Evolutionary conservation across 1,140 invertebrate genomes (phyloP), one percentile per base, ranked within the genome.

Genomic region (Lanistes nyassanus): DNA sequence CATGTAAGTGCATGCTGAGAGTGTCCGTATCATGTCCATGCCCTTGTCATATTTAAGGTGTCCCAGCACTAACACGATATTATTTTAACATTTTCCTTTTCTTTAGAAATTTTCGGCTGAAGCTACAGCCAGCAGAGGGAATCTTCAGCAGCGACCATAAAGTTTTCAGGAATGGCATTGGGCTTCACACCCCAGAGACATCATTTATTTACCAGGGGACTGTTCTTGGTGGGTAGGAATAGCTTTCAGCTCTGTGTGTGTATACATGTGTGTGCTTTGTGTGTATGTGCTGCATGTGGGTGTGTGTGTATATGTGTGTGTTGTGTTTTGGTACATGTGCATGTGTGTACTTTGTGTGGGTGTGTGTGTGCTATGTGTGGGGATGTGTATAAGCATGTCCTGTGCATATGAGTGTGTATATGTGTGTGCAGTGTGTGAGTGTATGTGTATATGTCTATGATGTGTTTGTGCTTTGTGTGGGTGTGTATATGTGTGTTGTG

Each of bases 131-230:
- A 13, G 13, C 56, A 31, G 55, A 72, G 37, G 37, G 37, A 6
- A 56, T 72, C 13, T 72, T 72, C 29, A 29, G 56, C 55, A 21
- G 6, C 26, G n/a, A 72, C 36, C 70, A 72, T 34, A 53, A 60
- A 34, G 70, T 72, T 11, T 62, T 39, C 26, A 42, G 21, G 11
- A 23, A 60, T 21, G 70, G 36, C 23, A 34, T 37, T n/a, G 70
- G 70, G 9, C 23, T 72, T 0, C 70, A 26, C 21, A 21, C n/a
- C n/a, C 55, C 60, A 39, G 70, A 72, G n/a, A 72, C 70, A 23
- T 72, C 70, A 26, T 72, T 72, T 39, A 72, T 72, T 55, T 72
- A 72, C 31, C 55, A 72, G 36, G 70, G 70, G 21, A 19, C 26
- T 36, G 70, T 72, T 9, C n/a, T 60, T 60, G 70, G 70, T 72